These are phyloP conservation scores for Perizoma flavofasciatum DNA, from an alignment of 2,888 invertebrate genomes.

Conservation along the genomic window DNA sequence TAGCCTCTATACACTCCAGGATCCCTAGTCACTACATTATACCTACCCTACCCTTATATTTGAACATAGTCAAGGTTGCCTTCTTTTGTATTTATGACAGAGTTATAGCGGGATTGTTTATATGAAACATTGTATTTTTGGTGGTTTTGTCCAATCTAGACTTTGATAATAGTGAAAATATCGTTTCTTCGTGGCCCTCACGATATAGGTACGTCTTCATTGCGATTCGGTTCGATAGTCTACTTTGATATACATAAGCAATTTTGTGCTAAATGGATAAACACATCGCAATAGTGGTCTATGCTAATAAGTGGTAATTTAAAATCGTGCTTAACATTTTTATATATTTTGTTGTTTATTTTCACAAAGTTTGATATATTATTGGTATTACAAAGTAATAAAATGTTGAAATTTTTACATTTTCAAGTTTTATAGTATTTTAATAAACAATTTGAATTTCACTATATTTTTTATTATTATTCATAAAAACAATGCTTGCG, in stretches of 20 bases:
- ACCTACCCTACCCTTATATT: too few relatives aligned
- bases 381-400: constrained; percentile 45
- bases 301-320: too few relatives aligned
- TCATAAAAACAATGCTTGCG: constrained; percentile 20
- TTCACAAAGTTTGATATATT: constrained; percentile 21
- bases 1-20: too few relatives aligned
- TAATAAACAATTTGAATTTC: constrained; percentile 34
- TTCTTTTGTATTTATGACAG: constrained; percentile 9
- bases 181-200: too few relatives aligned
- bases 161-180: neutral
- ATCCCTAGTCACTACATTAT: too few relatives aligned
- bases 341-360: constrained; percentile 20
- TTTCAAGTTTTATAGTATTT: constrained; percentile 14
- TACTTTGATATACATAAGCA: too few relatives aligned
- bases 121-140: constrained; percentile 8
- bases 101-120: constrained; percentile 9
- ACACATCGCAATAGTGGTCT: too few relatives aligned
- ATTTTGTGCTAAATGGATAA: too few relatives aligned
- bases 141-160: constrained; percentile 9
- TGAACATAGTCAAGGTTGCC: too few relatives aligned
- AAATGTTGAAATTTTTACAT: constrained; percentile 39
- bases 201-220: too few relatives aligned
- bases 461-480: constrained; percentile 43
- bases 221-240: too few relatives aligned
- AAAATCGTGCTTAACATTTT: neutral